These are phyloP conservation scores for Setipinna tenuifilis DNA, from an alignment of 2,797 vertebrate species.

Conservation along the genomic window DNA sequence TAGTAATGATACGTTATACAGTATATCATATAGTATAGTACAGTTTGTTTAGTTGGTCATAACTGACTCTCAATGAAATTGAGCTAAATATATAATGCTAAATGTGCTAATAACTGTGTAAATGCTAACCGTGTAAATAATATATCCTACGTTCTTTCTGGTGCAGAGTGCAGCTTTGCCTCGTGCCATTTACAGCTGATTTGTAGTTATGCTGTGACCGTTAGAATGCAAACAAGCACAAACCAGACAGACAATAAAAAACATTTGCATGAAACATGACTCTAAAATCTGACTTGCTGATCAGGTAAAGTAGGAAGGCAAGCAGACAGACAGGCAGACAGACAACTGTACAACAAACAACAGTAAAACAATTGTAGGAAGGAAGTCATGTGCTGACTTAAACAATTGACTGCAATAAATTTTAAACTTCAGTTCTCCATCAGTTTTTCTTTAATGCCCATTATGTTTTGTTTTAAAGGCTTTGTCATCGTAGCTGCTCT, in stretches of 20 bases:
- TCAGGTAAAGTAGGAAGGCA: neutral
- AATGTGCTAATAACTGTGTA: no score
- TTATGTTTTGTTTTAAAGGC: no score
- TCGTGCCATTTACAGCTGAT: no score
- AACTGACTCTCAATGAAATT: neutral
- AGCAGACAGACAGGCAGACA: neutral
- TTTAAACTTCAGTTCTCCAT: no score
- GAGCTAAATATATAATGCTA: neutral
- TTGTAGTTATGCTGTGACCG: no score
- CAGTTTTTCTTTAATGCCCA: no score
- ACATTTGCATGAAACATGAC: neutral
- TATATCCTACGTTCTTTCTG: no score
- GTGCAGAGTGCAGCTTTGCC: no score
- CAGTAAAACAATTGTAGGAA: neutral
- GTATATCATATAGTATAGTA: neutral
- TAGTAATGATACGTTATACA: neutral
- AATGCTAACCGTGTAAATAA: neutral
- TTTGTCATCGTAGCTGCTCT: no score
- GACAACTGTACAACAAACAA: neutral
- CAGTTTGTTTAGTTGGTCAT: neutral
- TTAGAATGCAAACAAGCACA: neutral
- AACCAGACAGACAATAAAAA: neutral
- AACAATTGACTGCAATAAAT: neutral
- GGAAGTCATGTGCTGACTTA: neutral
- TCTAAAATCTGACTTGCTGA: neutral